Evolutionary conservation across 64 coral and sea anemone species (phyloP).

Genomic region (Stichodactyla helianthus): DNA sequence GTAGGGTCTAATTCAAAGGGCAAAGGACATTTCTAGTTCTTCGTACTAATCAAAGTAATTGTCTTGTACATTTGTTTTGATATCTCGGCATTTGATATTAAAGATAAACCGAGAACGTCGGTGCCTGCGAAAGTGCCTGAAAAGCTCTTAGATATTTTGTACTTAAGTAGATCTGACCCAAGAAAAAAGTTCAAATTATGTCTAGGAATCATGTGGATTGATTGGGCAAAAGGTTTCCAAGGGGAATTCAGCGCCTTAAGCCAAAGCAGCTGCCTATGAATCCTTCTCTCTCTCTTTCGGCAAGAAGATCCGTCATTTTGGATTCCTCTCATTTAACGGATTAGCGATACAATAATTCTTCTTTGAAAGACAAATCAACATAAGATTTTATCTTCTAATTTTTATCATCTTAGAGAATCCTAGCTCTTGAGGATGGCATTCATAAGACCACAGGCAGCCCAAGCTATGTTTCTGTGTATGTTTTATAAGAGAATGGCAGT

Average conservation of each 20-base stretch:
- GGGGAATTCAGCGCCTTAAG: neutral
- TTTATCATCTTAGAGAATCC: slow-evolving; percentile 2
- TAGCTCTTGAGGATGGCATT: neutral
- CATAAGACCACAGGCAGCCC: too few relatives aligned
- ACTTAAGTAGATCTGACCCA: too few relatives aligned
- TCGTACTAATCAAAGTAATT: neutral
- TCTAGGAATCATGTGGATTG: too few relatives aligned
- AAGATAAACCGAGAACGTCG: too few relatives aligned
- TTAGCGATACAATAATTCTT: slow-evolving; percentile 3
- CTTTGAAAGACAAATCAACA: slow-evolving; percentile 2
- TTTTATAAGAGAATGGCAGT: too few relatives aligned
- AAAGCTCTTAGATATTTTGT: too few relatives aligned
- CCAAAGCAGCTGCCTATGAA: neutral
- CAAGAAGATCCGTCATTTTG: neutral
- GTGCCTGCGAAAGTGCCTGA: too few relatives aligned
- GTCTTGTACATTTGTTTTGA: neutral
- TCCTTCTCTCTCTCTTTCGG: neutral
- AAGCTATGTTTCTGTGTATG: too few relatives aligned
- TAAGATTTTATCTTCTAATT: neutral
- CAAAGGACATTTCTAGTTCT: neutral
- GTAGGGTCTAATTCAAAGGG: neutral
- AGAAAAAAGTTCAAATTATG: too few relatives aligned
- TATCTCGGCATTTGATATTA: too few relatives aligned
- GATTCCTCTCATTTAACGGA: neutral
- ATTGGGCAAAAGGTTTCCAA: neutral